Conservation (phyloP, 1,140 invertebrate genomes). For the Spodoptera litura region DNA sequence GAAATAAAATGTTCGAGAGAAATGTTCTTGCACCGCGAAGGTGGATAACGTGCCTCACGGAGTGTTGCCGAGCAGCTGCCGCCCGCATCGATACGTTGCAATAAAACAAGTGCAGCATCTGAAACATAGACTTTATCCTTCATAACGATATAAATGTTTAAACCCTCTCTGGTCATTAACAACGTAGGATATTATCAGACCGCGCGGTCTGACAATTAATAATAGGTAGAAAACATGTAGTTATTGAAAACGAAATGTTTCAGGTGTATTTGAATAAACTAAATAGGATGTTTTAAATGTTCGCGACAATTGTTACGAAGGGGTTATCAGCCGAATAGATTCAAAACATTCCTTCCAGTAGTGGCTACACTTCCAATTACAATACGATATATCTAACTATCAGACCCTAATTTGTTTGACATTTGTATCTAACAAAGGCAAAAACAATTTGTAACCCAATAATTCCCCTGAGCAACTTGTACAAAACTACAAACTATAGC, state of each 20-base stretch:
- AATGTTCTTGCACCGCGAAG: slow-evolving; percentile 53
- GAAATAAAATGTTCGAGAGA: slow-evolving; percentile 62
- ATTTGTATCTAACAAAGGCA: not conserved
- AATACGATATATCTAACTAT: no score
- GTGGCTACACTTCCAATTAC: no score
- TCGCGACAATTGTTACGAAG: no score
- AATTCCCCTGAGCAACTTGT: not conserved
- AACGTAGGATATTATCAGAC: not conserved
- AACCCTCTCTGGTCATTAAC: not conserved
- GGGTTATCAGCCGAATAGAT: no score
- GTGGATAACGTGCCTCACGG: slow-evolving; percentile 64
- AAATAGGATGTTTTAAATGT: no score
- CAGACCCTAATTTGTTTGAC: no score
- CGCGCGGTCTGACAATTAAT: not conserved
- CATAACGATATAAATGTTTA: slow-evolving; percentile 12
- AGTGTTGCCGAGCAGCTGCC: slow-evolving; percentile 61
- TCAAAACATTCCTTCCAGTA: no score
- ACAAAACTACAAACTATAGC: slow-evolving; percentile 5
- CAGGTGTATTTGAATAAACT: no score
- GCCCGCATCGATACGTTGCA: slow-evolving; percentile 51
- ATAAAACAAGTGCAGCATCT: slow-evolving; percentile 52
- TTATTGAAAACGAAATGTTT: no score
- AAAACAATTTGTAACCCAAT: slow-evolving; percentile 24
- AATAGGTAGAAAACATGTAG: not conserved
- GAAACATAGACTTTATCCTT: slow-evolving; percentile 36